A percentile compares a stretch with the other conserved stretches of the same genome.
Conservation (phyloP, 37 sponge, comb jelly and placozoan species). For the Aplysina aerophoba region DNA sequence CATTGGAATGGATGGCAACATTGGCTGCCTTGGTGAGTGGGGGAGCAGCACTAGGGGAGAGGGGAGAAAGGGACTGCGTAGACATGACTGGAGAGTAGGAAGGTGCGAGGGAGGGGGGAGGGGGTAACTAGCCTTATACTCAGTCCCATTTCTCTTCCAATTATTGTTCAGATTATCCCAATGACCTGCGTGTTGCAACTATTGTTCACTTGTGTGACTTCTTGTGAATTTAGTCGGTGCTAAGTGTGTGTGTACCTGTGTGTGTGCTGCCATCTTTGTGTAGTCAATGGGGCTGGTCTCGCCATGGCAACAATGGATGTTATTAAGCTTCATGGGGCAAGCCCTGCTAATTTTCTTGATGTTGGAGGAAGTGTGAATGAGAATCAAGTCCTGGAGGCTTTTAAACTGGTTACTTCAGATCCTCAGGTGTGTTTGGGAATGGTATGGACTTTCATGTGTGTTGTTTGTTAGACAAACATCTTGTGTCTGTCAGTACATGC, state of each 20-base stretch:
- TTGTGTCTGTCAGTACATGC: too few relatives aligned
- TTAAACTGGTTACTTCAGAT: constrained; percentile 85
- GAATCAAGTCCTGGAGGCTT: constrained; percentile 85
- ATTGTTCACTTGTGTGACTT: too few relatives aligned
- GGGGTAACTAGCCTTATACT: too few relatives aligned
- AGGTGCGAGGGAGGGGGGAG: too few relatives aligned
- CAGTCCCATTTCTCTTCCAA: too few relatives aligned
- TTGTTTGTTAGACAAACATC: too few relatives aligned
- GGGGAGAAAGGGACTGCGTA: background rate
- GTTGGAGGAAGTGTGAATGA: constrained; percentile 95
- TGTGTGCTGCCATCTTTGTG: background rate
- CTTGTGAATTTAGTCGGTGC: too few relatives aligned
- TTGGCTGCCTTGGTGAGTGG: constrained; percentile 91
- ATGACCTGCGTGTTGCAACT: too few relatives aligned
- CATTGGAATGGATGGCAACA: constrained; percentile 97
- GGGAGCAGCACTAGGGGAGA: background rate
- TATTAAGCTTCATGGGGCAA: constrained; percentile 92
- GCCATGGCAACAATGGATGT: constrained; percentile 99
- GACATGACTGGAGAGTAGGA: too few relatives aligned
- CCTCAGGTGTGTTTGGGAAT: constrained; percentile 75
- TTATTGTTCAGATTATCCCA: too few relatives aligned
- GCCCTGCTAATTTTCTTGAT: constrained; percentile 98
- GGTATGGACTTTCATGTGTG: too few relatives aligned
- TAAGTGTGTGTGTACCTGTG: too few relatives aligned
- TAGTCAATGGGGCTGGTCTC: constrained; percentile 98